A percentile compares a stretch with the other conserved stretches of the same genome.
Evolutionary conservation across 2,797 vertebrate species (phyloP).

Genomic region (Cirrhinus mrigala): DNA sequence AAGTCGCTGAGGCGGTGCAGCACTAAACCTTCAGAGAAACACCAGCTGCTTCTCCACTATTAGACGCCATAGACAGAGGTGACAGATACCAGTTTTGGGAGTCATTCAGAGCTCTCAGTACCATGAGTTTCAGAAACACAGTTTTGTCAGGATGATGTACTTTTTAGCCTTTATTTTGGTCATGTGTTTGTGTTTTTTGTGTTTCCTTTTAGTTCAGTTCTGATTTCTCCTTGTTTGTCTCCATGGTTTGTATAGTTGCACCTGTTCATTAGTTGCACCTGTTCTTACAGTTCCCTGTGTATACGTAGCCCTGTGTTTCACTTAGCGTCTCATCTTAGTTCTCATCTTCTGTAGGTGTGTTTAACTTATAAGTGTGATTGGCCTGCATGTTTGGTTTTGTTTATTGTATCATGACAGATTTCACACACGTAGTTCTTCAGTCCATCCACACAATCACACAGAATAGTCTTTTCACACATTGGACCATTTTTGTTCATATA

Average conservation of each 20-base stretch:
- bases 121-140: constrained; percentile 20
- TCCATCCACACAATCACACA: too few relatives aligned
- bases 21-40: constrained; percentile 68
- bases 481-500: neutral
- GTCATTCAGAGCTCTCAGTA: constrained; percentile 77
- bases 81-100: constrained; percentile 77
- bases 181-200: neutral
- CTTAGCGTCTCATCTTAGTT: neutral
- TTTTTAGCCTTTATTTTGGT: neutral
- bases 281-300: neutral
- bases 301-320: neutral
- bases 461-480: neutral
- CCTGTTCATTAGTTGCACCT: neutral
- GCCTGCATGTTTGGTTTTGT: neutral
- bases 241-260: neutral
- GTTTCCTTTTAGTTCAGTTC: neutral
- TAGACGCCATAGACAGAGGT: constrained; percentile 75
- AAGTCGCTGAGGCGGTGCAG: constrained; percentile 76
- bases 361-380: neutral
- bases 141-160: neutral
- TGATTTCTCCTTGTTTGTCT: neutral
- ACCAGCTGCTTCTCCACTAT: constrained; percentile 74
- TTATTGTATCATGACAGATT: too few relatives aligned
- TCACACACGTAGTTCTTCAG: too few relatives aligned
- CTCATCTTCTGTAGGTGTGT: neutral